Evolutionary conservation across 2,888 invertebrate species (phyloP).

Genomic region (Theretra japonica): DNA sequence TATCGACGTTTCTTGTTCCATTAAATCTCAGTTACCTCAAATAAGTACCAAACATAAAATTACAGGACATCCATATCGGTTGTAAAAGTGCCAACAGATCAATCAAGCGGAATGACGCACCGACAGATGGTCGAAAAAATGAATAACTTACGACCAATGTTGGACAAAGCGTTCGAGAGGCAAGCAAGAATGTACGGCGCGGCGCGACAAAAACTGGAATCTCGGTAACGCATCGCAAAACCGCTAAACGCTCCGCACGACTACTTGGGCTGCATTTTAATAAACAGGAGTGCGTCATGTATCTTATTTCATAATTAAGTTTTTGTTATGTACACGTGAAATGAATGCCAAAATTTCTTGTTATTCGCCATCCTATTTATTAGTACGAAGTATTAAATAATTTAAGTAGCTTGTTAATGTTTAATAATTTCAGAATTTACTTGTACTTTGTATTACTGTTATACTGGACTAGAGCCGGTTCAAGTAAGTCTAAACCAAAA

Average conservation of each 20-base stretch:
- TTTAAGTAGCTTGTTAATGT: not conserved
- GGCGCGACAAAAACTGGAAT: conserved; percentile 36
- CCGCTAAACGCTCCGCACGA: conserved; percentile 38
- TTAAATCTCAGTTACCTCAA: conserved; percentile 16
- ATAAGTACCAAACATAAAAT: conserved; percentile 6
- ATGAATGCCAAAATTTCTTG: conserved; percentile 22
- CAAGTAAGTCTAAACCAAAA: too few species aligned
- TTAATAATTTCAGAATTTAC: too few species aligned
- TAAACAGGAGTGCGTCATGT: conserved; percentile 10
- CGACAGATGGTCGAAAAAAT: conserved; percentile 53
- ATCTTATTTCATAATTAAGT: conserved; percentile 25
- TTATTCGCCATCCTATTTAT: not conserved
- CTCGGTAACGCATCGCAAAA: conserved; percentile 32
- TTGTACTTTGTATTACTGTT: too few species aligned
- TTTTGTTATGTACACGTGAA: conserved; percentile 27
- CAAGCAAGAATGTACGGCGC: conserved; percentile 41
- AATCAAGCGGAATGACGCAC: conserved; percentile 59
- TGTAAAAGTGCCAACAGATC: conserved; percentile 51
- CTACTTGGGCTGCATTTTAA: conserved; percentile 29
- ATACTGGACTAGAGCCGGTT: too few species aligned
- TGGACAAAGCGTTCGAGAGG: conserved; percentile 46
- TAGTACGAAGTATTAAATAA: not conserved
- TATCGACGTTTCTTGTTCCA: conserved; percentile 1
- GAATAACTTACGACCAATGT: conserved; percentile 60
- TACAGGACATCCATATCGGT: conserved; percentile 26